Evolutionary conservation across 2,888 invertebrate genomes (phyloP).

Genomic region (Orthonevra nobilis): DNA sequence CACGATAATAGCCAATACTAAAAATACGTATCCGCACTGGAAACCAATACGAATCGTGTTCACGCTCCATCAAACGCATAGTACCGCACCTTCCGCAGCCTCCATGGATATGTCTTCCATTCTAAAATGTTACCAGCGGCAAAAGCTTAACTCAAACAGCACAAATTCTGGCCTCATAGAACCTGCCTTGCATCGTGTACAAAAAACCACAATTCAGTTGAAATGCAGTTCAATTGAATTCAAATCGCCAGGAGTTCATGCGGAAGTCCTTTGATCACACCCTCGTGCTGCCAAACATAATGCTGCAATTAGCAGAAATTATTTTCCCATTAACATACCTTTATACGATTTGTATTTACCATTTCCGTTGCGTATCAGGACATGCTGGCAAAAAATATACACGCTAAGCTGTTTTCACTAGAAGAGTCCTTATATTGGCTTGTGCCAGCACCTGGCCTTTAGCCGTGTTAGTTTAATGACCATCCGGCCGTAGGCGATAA

Average conservation of each 20-base stretch:
- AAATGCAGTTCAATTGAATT: conserved; percentile 46
- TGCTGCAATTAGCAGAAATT: conserved; percentile 62
- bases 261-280: conserved; percentile 1
- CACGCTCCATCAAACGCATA: conserved; percentile 38
- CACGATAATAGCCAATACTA: neutral
- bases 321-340: conserved; percentile 60
- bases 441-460: neutral
- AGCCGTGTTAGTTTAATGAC: conserved; percentile 18
- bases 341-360: conserved; percentile 36
- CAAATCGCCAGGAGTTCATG: conserved; percentile 11
- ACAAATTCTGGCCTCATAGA: neutral
- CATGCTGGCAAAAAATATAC: conserved; percentile 8
- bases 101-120: neutral
- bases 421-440: neutral
- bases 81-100: conserved; percentile 3
- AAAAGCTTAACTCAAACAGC: conserved; percentile 4
- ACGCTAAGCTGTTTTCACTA: conserved; percentile 24
- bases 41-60: conserved; percentile 52
- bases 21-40: conserved; percentile 15
- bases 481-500: conserved; percentile 35
- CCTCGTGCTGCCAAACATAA: conserved; percentile 13
- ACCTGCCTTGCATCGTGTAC: conserved; percentile 10
- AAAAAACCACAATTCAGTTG: conserved; percentile 9
- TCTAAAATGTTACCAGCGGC: neutral
- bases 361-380: conserved; percentile 8